Evolutionary conservation across 2,113 vertebrate genomes (phyloP), one percentile per base, ranked within the genome.

Genomic region (Loxodonta africana): DNA sequence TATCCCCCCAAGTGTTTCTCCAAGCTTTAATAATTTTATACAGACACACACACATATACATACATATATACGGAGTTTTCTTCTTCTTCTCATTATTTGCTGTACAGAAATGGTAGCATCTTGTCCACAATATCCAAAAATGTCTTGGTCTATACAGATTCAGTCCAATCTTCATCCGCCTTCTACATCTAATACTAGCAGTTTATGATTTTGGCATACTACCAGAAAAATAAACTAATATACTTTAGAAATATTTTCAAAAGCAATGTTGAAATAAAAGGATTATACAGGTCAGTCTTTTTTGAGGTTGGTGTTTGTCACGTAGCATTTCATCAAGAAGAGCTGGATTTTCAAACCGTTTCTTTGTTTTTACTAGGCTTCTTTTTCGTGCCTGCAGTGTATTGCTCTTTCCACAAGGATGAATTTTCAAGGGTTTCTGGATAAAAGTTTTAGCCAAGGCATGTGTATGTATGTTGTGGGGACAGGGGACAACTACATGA

Each of bases 31-130:
- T 82, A 62, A 46, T 71, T 57, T 74, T 67, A 26, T 15, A 41
- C 9, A 91, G 12, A 57, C 37, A 46, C 14, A 48, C 6, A 85
- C 6, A 62, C 6, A 69, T 4, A 8, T 15, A 33, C 30, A 41
- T 12, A 80, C 4, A 17, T 0, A 2, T 1, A 33, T 0, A 37
- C 0, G n/a, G 0, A 6, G 5, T 2, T 37, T 86, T 33, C 9
- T 51, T 83, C 62, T 69, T 74, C 33, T 85, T 67, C 92, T 30
- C 23, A 28, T 73, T 60, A 51, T 71, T 46, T 80, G 17, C 84
- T 96, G 85, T 67, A 82, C 6, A 84, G 41, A 91, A 83, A 73
- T 2, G 21, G 9, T 33, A n/a, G n/a, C 17, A 23, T 78, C 76
- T 83, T 82, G 88, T 67, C 53, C 12, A 76, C 21, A 46, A 71